Evolutionary conservation across 2,888 invertebrate species (phyloP), one percentile per base, ranked within the genome.

Genomic region (Stictocephala bisonia): DNA sequence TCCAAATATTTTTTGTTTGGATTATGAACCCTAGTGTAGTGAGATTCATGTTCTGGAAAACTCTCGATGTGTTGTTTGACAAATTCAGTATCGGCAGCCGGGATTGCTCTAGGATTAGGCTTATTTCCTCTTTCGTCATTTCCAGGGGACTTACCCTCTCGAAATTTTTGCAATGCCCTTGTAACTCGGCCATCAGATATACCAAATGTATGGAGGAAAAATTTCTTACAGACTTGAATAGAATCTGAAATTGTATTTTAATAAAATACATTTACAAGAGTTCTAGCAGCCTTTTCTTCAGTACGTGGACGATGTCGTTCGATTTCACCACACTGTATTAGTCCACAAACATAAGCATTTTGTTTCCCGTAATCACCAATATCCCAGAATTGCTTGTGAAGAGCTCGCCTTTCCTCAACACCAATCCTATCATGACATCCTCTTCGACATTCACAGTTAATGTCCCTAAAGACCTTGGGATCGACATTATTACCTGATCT

Each of bases 61-160:
- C 35, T 60, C 35, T 29, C 60, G 18, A 60, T 60, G 40, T 60
- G 60, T 35, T 31, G 60, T 31, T 60, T 60, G 15, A 60, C 60
- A 31, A 60, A 60, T 20, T 60, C 22, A 3, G 35, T 60, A 31
- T 35, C 60, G n/a, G 15, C 60, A 60, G 22, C 22, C 15, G 60
- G 60, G 7, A 35, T 60, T 20, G 60, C 35, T 31, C 60, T 60
- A n/a, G 60, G 60, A 22, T 31, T 60, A 22, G 60, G 60, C 60
- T 60, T 60, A 31, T 60, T 60, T 35, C 60, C 35, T 60, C 35
- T 29, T 60, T 35, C 9, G 13, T 60, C 60, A 60, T 22, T 60
- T 20, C 60, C 60, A 60, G 60, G 60, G 60, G 60, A 31, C 60
- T 60, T 60, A 18, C 60, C 60, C 40, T 60, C 60, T 60, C 31